phyloP scores from a whole-genome alignment of 2,113 vertebrate species.

The Crotalus horridus region DNA sequence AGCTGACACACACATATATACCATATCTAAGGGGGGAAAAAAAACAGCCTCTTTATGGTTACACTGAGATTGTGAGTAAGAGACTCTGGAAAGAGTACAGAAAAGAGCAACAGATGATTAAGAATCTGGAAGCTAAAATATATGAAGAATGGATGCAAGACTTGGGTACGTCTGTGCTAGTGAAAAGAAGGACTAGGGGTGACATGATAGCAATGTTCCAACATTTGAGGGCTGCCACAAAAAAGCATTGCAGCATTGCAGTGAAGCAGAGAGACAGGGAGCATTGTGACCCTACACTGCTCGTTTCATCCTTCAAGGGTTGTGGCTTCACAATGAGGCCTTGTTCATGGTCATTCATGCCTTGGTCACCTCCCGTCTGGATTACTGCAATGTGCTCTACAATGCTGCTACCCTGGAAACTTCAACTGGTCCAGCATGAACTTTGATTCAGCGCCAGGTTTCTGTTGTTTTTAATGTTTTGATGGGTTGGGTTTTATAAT shows the following conservation, averaged over 20 bases:
- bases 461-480: background rate
- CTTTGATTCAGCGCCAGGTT: background rate
- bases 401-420: background rate
- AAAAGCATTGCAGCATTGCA: background rate
- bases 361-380: background rate
- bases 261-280: background rate
- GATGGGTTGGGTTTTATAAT: background rate
- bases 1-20: background rate
- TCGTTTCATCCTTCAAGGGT: background rate
- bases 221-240: too few species aligned
- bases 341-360: background rate
- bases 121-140: too few species aligned
- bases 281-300: background rate
- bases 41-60: background rate
- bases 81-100: too few species aligned
- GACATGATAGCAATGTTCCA: too few species aligned
- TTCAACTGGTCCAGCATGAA: background rate
- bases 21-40: background rate
- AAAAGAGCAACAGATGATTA: too few species aligned
- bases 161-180: too few species aligned
- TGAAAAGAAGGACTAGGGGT: too few species aligned
- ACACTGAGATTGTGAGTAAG: background rate
- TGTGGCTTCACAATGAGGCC: background rate
- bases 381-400: background rate
- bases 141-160: too few species aligned